These are phyloP conservation scores for Bilobella aurantiaca DNA, from an alignment of 1,140 invertebrate genomes.

Conservation along the genomic window DNA sequence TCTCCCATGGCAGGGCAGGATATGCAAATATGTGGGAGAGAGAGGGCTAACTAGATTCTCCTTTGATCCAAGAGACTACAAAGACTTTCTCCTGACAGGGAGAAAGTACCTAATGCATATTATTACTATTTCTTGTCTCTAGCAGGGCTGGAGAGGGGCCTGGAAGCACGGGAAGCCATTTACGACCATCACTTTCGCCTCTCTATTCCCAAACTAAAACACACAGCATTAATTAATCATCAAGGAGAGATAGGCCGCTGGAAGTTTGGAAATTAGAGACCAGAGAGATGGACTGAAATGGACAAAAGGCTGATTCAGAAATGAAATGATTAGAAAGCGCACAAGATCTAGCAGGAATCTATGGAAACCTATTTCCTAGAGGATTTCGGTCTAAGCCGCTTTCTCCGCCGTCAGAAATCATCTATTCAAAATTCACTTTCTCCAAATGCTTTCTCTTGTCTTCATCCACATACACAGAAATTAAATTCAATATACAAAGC, in stretches of 20 bases:
- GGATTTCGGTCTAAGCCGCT: constrained; percentile 4
- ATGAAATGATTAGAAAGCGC: too few species aligned
- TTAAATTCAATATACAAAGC: not conserved
- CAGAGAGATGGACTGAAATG: not conserved
- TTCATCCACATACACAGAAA: not conserved
- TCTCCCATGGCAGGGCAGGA: not conserved
- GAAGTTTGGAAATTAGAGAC: constrained; percentile 1
- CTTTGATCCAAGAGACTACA: not conserved
- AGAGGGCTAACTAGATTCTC: not conserved
- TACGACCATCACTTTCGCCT: not conserved
- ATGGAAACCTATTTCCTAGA: too few species aligned
- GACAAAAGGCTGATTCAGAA: constrained; percentile 1
- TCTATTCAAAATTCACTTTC: too few species aligned
- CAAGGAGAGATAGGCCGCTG: not conserved
- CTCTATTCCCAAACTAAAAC: not conserved
- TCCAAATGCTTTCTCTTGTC: not conserved
- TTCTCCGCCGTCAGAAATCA: not conserved
- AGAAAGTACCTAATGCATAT: constrained; percentile 8
- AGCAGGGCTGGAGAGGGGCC: too few species aligned
- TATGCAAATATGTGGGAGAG: not conserved
- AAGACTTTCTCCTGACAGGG: not conserved
- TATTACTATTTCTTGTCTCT: not conserved
- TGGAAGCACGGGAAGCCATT: too few species aligned
- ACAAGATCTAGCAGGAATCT: too few species aligned
- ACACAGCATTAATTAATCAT: constrained; percentile 8